Base-by-base conservation (phyloP, 2,888 invertebrate genomes). In the Synanthedon vespiformis region DNA sequence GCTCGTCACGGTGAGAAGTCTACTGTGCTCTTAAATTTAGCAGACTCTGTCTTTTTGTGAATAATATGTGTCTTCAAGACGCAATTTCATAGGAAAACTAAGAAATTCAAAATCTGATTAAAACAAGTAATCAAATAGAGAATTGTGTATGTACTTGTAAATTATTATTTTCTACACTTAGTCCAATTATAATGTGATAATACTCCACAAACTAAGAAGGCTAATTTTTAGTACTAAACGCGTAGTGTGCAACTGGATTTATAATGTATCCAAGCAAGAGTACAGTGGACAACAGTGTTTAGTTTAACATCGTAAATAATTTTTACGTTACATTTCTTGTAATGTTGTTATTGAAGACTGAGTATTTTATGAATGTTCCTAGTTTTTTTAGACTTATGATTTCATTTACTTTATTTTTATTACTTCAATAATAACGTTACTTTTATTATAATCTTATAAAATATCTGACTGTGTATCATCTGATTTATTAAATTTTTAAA, bases 321-420 rank as follows among this genome's bases (percentile, higher is more conserved):
- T 68, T 76, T 80, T 83, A 77, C 70, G 78, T 82, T 81, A 79
- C 68, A 73, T 73, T 77, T 77, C 79, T 34, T 80, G 77, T 80
- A 78, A 80, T 74, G 79, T 78, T 82, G 76, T 82, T 79, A 70
- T 75, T 65, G 70, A 83, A 85, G 86, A 86, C 86, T 86, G 86
- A 87, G 75, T 51, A 77, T 78, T 76, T 81, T 79, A 75, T 76
- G 78, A 79, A 83, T 83, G 87, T 87, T 87, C 87, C 87, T 87
- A 86, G 85, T 83, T 82, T 86, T 80, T 86, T 87, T 86, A 85
- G 83, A 80, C 77, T 86, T 82, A 80, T 84, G 79, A 77, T 77
- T 84, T 84, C 74, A 65, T 80, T 83, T 80, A 77, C 72, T 73
- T 80, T 78, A 77, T 75, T 76, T 76, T 80, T 82, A 80, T 74